A percentile compares a stretch with the other conserved stretches of the same genome.
These are phyloP conservation scores for Lasiurus cinereus DNA, from an alignment of 2,113 vertebrate species.

Conservation along the genomic window DNA sequence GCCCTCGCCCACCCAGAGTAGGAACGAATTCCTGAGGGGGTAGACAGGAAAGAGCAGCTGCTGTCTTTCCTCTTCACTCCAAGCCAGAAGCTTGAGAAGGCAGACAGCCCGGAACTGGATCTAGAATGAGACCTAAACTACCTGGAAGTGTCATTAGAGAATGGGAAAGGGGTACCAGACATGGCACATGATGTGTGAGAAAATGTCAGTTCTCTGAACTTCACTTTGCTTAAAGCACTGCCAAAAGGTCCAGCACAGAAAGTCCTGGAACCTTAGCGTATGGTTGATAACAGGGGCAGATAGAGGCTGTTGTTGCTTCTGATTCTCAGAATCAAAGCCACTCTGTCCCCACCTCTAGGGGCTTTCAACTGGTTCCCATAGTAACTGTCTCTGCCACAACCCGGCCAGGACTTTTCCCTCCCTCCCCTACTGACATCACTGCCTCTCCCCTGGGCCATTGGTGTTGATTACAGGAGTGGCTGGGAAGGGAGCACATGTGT, in stretches of 20 bases:
- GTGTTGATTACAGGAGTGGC: neutral
- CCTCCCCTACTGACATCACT: neutral
- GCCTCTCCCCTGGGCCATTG: neutral
- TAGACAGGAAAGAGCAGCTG: neutral
- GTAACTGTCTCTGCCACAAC: neutral
- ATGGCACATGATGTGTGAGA: fast-evolving
- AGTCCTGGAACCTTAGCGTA: neutral
- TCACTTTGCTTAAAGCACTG: neutral
- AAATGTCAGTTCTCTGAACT: neutral
- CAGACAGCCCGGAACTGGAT: fast-evolving
- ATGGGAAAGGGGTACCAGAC: neutral
- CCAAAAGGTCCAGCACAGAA: fast-evolving
- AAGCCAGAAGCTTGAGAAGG: neutral
- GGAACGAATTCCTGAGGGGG: neutral
- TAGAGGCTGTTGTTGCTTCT: neutral
- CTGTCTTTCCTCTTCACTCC: neutral
- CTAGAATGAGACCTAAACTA: neutral
- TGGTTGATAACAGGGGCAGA: neutral
- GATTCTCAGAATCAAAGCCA: neutral
- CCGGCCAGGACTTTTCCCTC: neutral
- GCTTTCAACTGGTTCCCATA: neutral
- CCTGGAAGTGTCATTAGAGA: neutral
- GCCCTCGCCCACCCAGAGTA: neutral
- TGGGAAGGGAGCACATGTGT: neutral
- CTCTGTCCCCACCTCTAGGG: neutral